Conservation (phyloP, 2,888 invertebrate species). For the Heliconius ethilla region DNA sequence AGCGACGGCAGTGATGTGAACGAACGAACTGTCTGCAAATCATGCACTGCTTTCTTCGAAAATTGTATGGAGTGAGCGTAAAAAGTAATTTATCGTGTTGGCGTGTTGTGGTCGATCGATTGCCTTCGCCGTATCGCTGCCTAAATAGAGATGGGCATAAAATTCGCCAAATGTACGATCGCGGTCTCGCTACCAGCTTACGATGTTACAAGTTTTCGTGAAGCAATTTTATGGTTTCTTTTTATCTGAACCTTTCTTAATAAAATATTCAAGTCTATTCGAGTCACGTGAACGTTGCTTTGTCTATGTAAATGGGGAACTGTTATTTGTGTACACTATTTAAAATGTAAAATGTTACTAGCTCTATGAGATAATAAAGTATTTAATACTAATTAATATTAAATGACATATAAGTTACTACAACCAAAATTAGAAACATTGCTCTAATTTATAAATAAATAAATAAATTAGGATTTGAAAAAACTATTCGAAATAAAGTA, state of each 20-base stretch:
- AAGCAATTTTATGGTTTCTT: constrained; percentile 40
- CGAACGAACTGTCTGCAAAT: constrained; percentile 65
- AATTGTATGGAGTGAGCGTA: constrained; percentile 63
- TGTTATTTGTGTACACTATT: neutral
- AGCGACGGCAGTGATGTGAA: constrained; percentile 56
- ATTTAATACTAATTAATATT: neutral
- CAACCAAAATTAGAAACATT: neutral
- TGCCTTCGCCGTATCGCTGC: constrained; percentile 58
- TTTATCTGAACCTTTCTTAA: constrained; percentile 43
- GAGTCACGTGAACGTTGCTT: constrained; percentile 36
- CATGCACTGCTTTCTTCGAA: constrained; percentile 62
- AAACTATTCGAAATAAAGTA: neutral
- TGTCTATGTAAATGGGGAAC: constrained; percentile 26
- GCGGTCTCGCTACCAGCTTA: constrained; percentile 49
- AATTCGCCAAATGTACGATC: constrained; percentile 67
- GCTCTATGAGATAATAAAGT: neutral
- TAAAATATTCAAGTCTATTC: constrained; percentile 17
- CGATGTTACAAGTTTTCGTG: constrained; percentile 46
- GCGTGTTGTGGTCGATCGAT: constrained; percentile 76
- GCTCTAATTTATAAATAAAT: neutral
- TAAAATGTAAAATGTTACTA: neutral
- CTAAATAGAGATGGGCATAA: constrained; percentile 70
- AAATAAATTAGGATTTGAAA: neutral
- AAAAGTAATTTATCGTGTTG: constrained; percentile 77
- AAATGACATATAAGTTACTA: neutral